Evolutionary conservation across 2,888 invertebrate species (phyloP).

Genomic region (Dolomedes plantarius): DNA sequence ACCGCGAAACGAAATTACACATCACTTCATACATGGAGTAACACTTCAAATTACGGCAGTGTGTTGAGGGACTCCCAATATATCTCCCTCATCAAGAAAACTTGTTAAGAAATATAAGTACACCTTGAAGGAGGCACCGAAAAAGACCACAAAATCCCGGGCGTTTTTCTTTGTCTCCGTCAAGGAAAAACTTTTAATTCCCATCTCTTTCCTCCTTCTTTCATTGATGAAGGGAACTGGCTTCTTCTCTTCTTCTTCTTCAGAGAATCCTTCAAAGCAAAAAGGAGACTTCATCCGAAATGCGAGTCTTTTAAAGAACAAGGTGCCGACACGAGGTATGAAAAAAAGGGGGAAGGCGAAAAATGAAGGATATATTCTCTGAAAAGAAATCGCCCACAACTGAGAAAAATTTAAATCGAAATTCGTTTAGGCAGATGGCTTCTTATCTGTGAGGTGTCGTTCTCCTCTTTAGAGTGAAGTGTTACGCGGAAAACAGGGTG

Average conservation of each 20-base stretch:
- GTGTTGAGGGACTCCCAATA: not conserved
- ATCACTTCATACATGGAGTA: conserved; percentile 7
- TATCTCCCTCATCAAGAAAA: conserved; percentile 27
- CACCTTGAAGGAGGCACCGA: conserved; percentile 52
- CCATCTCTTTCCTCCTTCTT: conserved; percentile 7
- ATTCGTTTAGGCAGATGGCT: conserved; percentile 52
- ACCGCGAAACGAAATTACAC: conserved; percentile 1
- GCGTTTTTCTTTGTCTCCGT: conserved; percentile 30
- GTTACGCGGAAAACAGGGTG: conserved; percentile 18
- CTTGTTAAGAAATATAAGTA: conserved; percentile 58
- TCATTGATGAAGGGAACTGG: conserved; percentile 13
- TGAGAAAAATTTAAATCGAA: conserved; percentile 49
- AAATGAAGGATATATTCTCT: conserved; percentile 13
- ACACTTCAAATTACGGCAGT: conserved; percentile 11
- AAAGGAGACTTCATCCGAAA: not conserved
- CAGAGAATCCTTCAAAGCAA: not conserved
- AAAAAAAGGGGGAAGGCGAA: not conserved
- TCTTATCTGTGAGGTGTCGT: conserved; percentile 60
- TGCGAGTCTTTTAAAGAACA: conserved; percentile 1
- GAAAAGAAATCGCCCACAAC: conserved; percentile 16
- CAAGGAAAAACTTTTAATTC: conserved; percentile 25
- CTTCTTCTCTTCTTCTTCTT: too few relatives aligned
- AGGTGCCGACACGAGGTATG: conserved; percentile 3
- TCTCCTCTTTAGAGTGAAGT: conserved; percentile 37
- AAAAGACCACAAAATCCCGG: conserved; percentile 63